Base-by-base conservation (phyloP, 1,140 invertebrate genomes). In the Bathynomus jamesi region DNA sequence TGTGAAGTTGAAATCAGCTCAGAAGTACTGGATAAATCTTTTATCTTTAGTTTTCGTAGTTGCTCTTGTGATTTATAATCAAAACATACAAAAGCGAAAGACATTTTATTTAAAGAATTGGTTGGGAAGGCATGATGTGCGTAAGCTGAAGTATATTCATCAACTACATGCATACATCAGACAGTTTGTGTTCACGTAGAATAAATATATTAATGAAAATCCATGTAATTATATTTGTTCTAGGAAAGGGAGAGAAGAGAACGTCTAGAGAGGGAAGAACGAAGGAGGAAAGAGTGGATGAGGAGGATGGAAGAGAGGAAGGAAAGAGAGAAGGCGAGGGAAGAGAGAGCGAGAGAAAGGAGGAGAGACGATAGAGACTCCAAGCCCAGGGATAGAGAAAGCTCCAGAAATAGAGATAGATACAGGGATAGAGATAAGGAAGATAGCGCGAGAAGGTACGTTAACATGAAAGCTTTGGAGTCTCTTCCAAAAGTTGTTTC, bases 351-450 rank as follows among this genome's bases (percentile, higher is more conserved):
- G 13, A 53, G 40, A 53, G 40, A 53, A 17, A 11, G 40, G 2
- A 53, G 40, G 21, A 53, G 40, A 53, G 40, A 53, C 21, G 40
- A 53, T 53, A 11, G 40, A 53, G 21, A 21, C 40, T 21, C 40
- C 2, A 53, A 53, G 2, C 24, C 63, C 74, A 78, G 31, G 76
- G 81, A 75, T 79, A 82, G 62, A 77, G 81, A n/a, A 81, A 78
- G 27, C 61, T 72, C 68, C 75, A 81, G 31, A 72, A 70, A 74
- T n/a, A 74, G 61, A 32, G 69, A 74, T 28, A 61, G 72, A 60
- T 68, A 74, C 29, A 53, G 40, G 40, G 66, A 69, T 53, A 74
- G 74, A 70, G 79, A 78, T 30, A 78, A 53, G 21, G 40, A 53
- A 17, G 40, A 53, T 53, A 17, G 11, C 13, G 2, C 2, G 11